phyloP scores from a whole-genome alignment of 2,113 vertebrate genomes.

The Crotalus viridis region DNA sequence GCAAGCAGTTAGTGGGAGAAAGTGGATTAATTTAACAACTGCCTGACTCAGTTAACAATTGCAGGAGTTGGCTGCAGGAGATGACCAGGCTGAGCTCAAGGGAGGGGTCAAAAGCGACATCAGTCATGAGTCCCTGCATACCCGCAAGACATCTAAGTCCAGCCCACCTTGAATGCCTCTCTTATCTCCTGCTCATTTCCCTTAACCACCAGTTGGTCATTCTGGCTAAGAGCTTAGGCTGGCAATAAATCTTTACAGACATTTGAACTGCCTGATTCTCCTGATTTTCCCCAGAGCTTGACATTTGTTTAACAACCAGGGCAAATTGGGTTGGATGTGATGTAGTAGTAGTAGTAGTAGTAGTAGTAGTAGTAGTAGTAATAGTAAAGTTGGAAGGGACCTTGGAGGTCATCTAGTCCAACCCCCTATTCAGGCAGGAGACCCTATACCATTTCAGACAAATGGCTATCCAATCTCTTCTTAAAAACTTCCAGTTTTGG shows the following conservation, averaged over 20 bases:
- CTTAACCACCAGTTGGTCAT: neutral
- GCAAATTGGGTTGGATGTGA: neutral
- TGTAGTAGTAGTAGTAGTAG: too few relatives aligned
- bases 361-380: too few relatives aligned
- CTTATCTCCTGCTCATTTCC: neutral
- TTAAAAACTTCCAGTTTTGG: too few relatives aligned
- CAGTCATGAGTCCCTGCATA: neutral
- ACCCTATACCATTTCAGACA: too few relatives aligned
- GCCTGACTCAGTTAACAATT: neutral
- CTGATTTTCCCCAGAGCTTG: neutral
- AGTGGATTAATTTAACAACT: neutral
- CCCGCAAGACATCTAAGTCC: neutral
- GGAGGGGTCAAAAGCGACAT: neutral
- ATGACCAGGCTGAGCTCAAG: neutral
- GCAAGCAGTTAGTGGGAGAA: neutral
- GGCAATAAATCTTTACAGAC: neutral
- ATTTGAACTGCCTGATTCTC: neutral
- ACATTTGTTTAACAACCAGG: neutral
- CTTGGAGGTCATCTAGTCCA: too few relatives aligned
- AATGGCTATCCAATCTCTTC: too few relatives aligned
- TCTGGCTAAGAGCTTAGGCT: neutral
- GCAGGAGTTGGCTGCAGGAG: neutral
- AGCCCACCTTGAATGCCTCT: neutral
- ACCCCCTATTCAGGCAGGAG: too few relatives aligned
- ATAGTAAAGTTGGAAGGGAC: too few relatives aligned